Conservation (phyloP, 2,888 invertebrate genomes). For the Bhutanitis thaidina region DNA sequence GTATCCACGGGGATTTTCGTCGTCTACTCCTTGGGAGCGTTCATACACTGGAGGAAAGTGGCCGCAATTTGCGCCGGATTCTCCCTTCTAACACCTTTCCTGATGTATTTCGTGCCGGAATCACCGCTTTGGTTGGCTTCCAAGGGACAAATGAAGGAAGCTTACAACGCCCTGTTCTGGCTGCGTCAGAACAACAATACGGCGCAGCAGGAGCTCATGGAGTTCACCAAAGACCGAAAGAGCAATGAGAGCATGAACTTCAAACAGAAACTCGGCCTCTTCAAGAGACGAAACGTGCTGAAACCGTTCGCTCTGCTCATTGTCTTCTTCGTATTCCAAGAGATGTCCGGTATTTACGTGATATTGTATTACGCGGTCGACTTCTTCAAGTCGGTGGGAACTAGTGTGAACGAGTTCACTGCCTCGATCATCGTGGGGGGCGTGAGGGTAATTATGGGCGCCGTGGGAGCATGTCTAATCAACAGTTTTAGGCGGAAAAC, state of each 20-base stretch:
- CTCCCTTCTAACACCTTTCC: slow-evolving; percentile 75
- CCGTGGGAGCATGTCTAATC: slow-evolving; percentile 83
- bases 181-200: slow-evolving; percentile 81
- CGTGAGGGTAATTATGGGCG: slow-evolving; percentile 83
- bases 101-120: slow-evolving; percentile 83
- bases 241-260: slow-evolving; percentile 56
- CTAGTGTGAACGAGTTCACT: slow-evolving; percentile 82
- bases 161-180: slow-evolving; percentile 82
- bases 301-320: slow-evolving; percentile 84
- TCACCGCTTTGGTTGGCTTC: slow-evolving; percentile 84
- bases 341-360: slow-evolving; percentile 86
- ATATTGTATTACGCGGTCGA: slow-evolving; percentile 86
- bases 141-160: slow-evolving; percentile 79
- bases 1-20: slow-evolving; percentile 86
- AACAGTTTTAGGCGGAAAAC: slow-evolving; percentile 82
- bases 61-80: slow-evolving; percentile 82
- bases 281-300: slow-evolving; percentile 78
- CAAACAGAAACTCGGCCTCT: slow-evolving; percentile 57
- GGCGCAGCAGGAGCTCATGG: slow-evolving; percentile 82
- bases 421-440: slow-evolving; percentile 85
- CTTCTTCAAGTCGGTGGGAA: slow-evolving; percentile 84
- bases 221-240: slow-evolving; percentile 74
- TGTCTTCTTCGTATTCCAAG: slow-evolving; percentile 84
- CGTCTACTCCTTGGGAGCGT: slow-evolving; percentile 84
- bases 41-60: slow-evolving; percentile 83